A percentile compares a stretch with the other conserved stretches of the same genome.
Conservation (phyloP, 2,113 vertebrate species). For the Nycticorax nycticorax region DNA sequence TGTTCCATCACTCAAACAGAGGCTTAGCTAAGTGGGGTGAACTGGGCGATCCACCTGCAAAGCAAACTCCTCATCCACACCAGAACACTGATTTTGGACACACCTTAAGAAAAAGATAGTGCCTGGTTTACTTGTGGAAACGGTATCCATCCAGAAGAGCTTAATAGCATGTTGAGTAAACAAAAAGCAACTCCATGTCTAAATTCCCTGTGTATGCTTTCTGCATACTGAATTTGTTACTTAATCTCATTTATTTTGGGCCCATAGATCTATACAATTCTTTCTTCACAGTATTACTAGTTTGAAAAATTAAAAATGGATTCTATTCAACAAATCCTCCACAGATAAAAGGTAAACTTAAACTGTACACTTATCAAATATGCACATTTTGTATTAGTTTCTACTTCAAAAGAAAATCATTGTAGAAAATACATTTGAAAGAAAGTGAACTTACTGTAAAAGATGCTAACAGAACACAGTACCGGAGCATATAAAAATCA, state of each 20-base stretch:
- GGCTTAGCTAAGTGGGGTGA: background rate
- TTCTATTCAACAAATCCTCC: background rate
- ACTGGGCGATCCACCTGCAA: background rate
- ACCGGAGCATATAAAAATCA: background rate
- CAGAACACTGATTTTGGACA: background rate
- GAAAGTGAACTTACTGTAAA: background rate
- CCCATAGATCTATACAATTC: background rate
- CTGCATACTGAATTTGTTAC: background rate
- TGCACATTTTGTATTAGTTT: conserved; percentile 40
- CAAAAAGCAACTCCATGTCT: background rate
- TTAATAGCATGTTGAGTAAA: background rate
- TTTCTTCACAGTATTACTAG: background rate
- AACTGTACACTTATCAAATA: conserved; percentile 41
- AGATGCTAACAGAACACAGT: background rate
- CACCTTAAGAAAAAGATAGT: background rate
- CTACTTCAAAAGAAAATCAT: conserved; percentile 45
- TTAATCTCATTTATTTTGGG: background rate
- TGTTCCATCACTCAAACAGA: background rate
- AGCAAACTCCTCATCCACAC: background rate
- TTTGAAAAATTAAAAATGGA: background rate
- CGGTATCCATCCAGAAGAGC: background rate
- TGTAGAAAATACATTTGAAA: conserved; percentile 2
- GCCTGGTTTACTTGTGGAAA: background rate
- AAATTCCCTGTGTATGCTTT: background rate
- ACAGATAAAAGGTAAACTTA: conserved; percentile 46